Conservation (phyloP, 2,888 invertebrate genomes). For the Tachina grossa region DNA sequence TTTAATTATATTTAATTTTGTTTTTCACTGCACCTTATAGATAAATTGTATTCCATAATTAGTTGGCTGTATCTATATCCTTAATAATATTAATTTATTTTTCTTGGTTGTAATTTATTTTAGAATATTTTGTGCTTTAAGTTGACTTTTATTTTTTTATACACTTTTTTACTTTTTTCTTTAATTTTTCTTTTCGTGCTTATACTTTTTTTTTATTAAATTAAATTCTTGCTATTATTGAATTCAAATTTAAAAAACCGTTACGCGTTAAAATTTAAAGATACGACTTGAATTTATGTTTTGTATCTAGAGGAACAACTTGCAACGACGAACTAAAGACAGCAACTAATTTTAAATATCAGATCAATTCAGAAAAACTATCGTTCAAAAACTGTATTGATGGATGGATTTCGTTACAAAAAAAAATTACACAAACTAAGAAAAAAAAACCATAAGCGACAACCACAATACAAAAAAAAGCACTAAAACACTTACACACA, state of each 20-base stretch:
- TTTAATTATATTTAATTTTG: conserved; percentile 1
- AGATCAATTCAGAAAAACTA: conserved; percentile 76
- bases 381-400: conserved; percentile 69
- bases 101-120: conserved; percentile 25
- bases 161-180: conserved; percentile 25
- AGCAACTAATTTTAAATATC: conserved; percentile 81
- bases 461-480: conserved; percentile 75
- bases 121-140: conserved; percentile 65
- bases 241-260: conserved; percentile 63
- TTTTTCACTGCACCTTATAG: conserved; percentile 60
- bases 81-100: conserved; percentile 30
- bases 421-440: conserved; percentile 3
- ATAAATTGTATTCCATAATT: conserved; percentile 67
- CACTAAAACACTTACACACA: conserved; percentile 49
- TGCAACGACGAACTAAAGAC: conserved; percentile 81
- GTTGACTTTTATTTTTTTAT: conserved; percentile 30
- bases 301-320: conserved; percentile 76
- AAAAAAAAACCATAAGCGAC: conserved; percentile 74
- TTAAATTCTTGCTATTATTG: neutral
- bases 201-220: neutral
- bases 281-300: conserved; percentile 38
- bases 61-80: conserved; percentile 56
- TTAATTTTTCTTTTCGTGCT: neutral
- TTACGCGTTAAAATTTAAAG: conserved; percentile 67
- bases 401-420: conserved; percentile 62